Evolutionary conservation across 2,888 invertebrate genomes (phyloP).

Genomic region (Papilio gigon): DNA sequence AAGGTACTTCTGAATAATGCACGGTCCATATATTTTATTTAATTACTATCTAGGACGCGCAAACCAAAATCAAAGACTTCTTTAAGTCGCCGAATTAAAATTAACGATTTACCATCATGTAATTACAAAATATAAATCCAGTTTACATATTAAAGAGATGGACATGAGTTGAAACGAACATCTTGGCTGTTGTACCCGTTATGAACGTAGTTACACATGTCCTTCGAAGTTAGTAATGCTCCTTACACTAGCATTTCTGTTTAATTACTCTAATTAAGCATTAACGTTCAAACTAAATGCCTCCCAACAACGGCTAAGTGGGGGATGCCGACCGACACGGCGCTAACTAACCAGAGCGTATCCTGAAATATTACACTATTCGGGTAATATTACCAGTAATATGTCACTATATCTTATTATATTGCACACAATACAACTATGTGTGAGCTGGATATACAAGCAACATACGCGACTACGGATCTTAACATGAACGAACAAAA

Average conservation of each 20-base stretch:
- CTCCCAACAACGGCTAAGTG: constrained; percentile 15
- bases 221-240: background rate
- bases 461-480: background rate
- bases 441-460: background rate
- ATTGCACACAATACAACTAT: background rate
- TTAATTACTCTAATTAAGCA: constrained; percentile 24
- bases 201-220: background rate
- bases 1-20: background rate
- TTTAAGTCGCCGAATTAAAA: too few species aligned
- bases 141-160: too few species aligned
- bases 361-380: constrained; percentile 17
- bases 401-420: background rate
- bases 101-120: too few species aligned
- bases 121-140: too few species aligned
- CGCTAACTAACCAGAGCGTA: constrained; percentile 13
- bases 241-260: constrained; percentile 7
- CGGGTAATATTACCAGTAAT: constrained; percentile 18
- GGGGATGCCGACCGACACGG: background rate
- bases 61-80: too few species aligned
- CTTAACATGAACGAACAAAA: too few species aligned
- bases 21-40: background rate
- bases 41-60: too few species aligned
- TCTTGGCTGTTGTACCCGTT: too few species aligned
- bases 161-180: background rate
- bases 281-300: constrained; percentile 19